Percentiles rank a stretch among this genome's conserved stretches.
Evolutionary conservation across 2,888 invertebrate species (phyloP).

Genomic region (Odontomyia ornata): DNA sequence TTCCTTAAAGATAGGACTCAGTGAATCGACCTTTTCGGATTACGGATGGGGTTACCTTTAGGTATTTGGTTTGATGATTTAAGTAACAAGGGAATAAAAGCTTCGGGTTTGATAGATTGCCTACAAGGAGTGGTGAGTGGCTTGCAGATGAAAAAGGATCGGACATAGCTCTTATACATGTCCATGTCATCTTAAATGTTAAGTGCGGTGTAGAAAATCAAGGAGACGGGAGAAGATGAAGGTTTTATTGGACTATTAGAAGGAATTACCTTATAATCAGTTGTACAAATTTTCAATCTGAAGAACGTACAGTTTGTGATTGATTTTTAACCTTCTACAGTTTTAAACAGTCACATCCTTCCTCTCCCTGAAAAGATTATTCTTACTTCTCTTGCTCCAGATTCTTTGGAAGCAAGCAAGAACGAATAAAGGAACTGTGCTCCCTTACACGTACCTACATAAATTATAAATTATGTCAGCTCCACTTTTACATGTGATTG

Average conservation of each 20-base stretch:
- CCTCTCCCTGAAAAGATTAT: neutral
- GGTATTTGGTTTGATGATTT: neutral
- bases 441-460: slow-evolving; percentile 39
- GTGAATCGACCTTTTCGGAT: neutral
- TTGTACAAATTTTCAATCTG: too few relatives aligned
- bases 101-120: neutral
- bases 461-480: slow-evolving; percentile 53
- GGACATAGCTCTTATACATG: too few relatives aligned
- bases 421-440: neutral
- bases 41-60: neutral
- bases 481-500: slow-evolving; percentile 53
- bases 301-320: too few relatives aligned
- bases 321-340: too few relatives aligned
- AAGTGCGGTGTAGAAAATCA: too few relatives aligned
- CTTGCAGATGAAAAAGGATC: too few relatives aligned
- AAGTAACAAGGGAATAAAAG: neutral
- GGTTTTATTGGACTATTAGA: too few relatives aligned
- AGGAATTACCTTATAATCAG: too few relatives aligned
- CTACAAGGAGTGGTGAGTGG: too few relatives aligned
- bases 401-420: neutral
- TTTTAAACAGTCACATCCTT: too few relatives aligned
- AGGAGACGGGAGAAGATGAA: too few relatives aligned
- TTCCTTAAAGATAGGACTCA: neutral
- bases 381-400: neutral
- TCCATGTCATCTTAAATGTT: too few relatives aligned